phyloP scores from a whole-genome alignment of 1,140 invertebrate species.

The Diorhabda elongata region DNA sequence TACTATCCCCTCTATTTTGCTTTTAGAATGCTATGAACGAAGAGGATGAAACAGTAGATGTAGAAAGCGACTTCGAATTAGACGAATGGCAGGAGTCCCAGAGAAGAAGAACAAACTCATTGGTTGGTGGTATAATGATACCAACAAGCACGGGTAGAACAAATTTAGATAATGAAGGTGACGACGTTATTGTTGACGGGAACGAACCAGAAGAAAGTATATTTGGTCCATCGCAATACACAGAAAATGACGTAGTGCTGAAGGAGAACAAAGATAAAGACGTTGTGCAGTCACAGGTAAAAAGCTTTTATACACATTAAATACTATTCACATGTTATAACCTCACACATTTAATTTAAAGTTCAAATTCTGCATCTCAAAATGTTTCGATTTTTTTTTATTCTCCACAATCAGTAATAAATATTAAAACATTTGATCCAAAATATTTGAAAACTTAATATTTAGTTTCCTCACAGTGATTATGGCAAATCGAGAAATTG shows the following conservation, averaged over 20 bases:
- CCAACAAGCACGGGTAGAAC: slow-evolving; percentile 34
- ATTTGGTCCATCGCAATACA: slow-evolving; percentile 69
- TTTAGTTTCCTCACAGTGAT: no score
- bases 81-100: slow-evolving; percentile 46
- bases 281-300: slow-evolving; percentile 43
- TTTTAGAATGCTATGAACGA: slow-evolving; percentile 39
- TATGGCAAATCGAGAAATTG: no score
- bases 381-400: no score
- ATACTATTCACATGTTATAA: no score
- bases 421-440: no score
- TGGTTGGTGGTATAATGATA: slow-evolving; percentile 27
- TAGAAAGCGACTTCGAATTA: slow-evolving; percentile 50
- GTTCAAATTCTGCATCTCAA: no score
- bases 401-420: no score
- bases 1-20: neutral
- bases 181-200: slow-evolving; percentile 71
- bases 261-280: slow-evolving; percentile 37
- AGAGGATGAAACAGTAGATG: slow-evolving; percentile 54
- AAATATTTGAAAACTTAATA: no score
- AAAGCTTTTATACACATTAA: no score
- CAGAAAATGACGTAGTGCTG: slow-evolving; percentile 56
- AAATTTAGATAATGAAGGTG: slow-evolving; percentile 57
- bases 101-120: slow-evolving; percentile 34
- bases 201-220: slow-evolving; percentile 61
- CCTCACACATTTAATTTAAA: no score